phyloP scores from a whole-genome alignment of 2,113 vertebrate species.

The Halichoeres trimaculatus region DNA sequence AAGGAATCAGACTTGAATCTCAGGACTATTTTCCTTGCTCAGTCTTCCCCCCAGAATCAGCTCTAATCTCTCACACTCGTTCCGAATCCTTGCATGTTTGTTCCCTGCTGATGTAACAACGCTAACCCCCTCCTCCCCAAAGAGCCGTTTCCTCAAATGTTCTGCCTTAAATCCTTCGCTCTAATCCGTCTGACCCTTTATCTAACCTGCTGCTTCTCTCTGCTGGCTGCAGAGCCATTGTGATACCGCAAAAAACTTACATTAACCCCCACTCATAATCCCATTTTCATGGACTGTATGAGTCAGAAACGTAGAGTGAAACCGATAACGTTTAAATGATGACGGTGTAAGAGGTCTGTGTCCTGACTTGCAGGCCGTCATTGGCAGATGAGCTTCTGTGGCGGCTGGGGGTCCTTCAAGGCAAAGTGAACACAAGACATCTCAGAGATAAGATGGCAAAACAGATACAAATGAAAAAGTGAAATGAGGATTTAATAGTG shows the following conservation, averaged over 20 bases:
- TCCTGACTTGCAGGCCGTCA: conserved; percentile 21
- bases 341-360: conserved; percentile 27
- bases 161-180: conserved; percentile 55
- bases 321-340: conserved; percentile 20
- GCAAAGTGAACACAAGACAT: conserved; percentile 33
- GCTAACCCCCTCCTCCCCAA: conserved; percentile 51
- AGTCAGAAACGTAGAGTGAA: background rate
- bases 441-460: conserved; percentile 5
- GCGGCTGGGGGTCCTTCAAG: conserved; percentile 14
- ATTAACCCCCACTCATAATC: conserved; percentile 27
- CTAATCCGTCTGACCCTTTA: conserved; percentile 61
- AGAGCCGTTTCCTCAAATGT: conserved; percentile 50
- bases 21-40: conserved; percentile 35
- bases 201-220: conserved; percentile 30
- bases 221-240: conserved; percentile 13
- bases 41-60: conserved; percentile 46
- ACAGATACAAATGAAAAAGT: conserved; percentile 11
- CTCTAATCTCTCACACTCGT: conserved; percentile 52
- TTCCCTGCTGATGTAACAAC: conserved; percentile 70
- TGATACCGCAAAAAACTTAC: conserved; percentile 26
- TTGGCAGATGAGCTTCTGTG: conserved; percentile 8
- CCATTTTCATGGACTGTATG: conserved; percentile 5
- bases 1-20: conserved; percentile 61
- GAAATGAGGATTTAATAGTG: conserved; percentile 9
- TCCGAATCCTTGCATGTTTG: conserved; percentile 51